Evolutionary conservation across 2,888 invertebrate species (phyloP).

Genomic region (Thereva nobilitata): DNA sequence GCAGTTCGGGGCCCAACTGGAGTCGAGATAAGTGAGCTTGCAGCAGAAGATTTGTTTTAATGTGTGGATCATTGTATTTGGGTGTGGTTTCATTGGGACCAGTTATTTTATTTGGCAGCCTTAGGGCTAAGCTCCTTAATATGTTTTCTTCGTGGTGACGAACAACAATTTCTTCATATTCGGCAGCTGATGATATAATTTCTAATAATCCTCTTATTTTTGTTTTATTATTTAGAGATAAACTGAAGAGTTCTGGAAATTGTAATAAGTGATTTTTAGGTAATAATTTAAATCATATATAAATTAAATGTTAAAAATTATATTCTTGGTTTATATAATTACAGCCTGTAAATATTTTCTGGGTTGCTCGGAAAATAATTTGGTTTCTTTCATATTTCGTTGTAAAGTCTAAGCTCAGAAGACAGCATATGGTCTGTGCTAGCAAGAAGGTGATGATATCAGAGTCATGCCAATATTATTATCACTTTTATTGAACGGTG

Average conservation of each 20-base stretch:
- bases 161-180: constrained; percentile 93
- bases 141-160: constrained; percentile 93
- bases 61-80: constrained; percentile 94
- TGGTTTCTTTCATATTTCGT: too few species aligned
- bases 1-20: constrained; percentile 93
- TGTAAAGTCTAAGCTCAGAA: too few species aligned
- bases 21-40: constrained; percentile 95
- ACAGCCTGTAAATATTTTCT: too few species aligned
- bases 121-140: constrained; percentile 64
- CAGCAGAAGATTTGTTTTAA: constrained; percentile 92
- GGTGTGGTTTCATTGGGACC: constrained; percentile 65
- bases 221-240: constrained; percentile 95
- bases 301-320: too few species aligned
- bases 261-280: constrained; percentile 27
- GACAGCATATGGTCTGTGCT: too few species aligned
- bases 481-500: too few species aligned
- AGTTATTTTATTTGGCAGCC: constrained; percentile 66
- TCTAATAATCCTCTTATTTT: constrained; percentile 96
- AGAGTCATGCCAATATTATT: too few species aligned
- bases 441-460: too few species aligned
- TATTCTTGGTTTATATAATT: too few species aligned
- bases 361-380: too few species aligned
- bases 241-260: constrained; percentile 89
- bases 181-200: constrained; percentile 96
- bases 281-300: background rate